These are phyloP conservation scores for Coreoperca whiteheadi DNA, from an alignment of 2,113 vertebrate genomes.

Conservation along the genomic window DNA sequence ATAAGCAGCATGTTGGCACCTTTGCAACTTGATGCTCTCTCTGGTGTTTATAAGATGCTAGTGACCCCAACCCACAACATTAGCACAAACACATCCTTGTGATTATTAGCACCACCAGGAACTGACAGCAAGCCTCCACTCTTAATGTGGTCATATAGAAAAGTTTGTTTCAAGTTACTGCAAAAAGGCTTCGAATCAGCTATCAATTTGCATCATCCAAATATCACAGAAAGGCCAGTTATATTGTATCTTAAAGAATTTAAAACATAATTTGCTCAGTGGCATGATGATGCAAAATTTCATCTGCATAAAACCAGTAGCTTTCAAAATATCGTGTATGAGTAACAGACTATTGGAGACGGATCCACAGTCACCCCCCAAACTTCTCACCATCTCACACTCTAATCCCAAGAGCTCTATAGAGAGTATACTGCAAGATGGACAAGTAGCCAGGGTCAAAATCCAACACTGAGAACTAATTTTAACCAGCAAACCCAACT, in stretches of 20 bases:
- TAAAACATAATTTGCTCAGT: background rate
- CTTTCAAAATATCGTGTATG: constrained; percentile 38
- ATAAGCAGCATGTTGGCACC: constrained; percentile 60
- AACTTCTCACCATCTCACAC: constrained; percentile 19
- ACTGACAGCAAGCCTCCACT: background rate
- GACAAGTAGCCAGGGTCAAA: background rate
- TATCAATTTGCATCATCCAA: background rate
- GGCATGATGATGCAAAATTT: constrained; percentile 4
- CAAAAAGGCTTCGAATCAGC: background rate
- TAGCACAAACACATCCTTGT: background rate
- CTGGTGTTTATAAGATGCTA: constrained; percentile 68
- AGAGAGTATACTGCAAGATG: constrained; percentile 17
- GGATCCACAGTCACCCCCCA: constrained; percentile 11
- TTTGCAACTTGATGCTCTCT: constrained; percentile 69
- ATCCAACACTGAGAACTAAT: constrained; percentile 23
- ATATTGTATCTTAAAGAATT: background rate
- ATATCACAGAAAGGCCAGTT: background rate
- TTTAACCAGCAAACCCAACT: constrained; percentile 22
- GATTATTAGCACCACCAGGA: constrained; percentile 30
- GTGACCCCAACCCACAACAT: constrained; percentile 41
- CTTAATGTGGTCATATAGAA: background rate
- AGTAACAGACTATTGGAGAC: constrained; percentile 16
- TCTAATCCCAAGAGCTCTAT: constrained; percentile 31
- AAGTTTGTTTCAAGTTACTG: background rate
- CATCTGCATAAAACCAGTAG: constrained; percentile 24